Base-by-base conservation (phyloP, 2,888 invertebrate genomes). In the Rotaria magnacalcarata region DNA sequence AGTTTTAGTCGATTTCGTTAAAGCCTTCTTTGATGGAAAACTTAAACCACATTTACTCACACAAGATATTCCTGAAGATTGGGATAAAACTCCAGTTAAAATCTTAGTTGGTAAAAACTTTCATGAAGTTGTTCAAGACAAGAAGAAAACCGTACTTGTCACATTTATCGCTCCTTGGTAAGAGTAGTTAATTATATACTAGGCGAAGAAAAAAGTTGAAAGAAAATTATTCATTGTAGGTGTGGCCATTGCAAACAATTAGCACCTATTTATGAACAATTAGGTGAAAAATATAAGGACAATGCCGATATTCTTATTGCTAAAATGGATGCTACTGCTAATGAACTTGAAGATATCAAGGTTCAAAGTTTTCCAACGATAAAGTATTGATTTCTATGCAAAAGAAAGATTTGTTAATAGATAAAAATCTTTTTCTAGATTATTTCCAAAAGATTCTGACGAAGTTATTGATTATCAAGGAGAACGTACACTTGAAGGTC, bases 91-190 rank as follows among this genome's bases (percentile, higher is more conserved):
- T 89, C 95, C 96, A 86, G 99, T 99, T 87, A 97, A 97, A 92
- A 92, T 93, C 85, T 93, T 99, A 87, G 97, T 97, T 86, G 94
- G 97, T 88, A 94, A 94, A 91, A 99, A 99, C 93, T 99, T 99
- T 91, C 95, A 96, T 89, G 94, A 95, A 88, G 95, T 99, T 88
- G 99, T 94, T 85, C 93, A 95, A 88, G 95, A 98, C 91, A 93
- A 93, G 89, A 93, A 92, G 88, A 98, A 97, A 93, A 94, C 94
- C 90, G 99, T 98, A 85, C 93, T 99, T 87, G 97, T 99, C 88
- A 98, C 99, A 93, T 99, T 99, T 93, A 99, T 97, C 92, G 97
- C 97, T 85, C 97, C 98, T 87, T 98, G 98, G 98, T 80, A 47
- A 47, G 47, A 47, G 24, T 1, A 6, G 5, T 24, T 14, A 24